A percentile compares a stretch with the other conserved stretches of the same genome.
Evolutionary conservation across 2,113 vertebrate species (phyloP).

Genomic region (Saccopteryx bilineata): DNA sequence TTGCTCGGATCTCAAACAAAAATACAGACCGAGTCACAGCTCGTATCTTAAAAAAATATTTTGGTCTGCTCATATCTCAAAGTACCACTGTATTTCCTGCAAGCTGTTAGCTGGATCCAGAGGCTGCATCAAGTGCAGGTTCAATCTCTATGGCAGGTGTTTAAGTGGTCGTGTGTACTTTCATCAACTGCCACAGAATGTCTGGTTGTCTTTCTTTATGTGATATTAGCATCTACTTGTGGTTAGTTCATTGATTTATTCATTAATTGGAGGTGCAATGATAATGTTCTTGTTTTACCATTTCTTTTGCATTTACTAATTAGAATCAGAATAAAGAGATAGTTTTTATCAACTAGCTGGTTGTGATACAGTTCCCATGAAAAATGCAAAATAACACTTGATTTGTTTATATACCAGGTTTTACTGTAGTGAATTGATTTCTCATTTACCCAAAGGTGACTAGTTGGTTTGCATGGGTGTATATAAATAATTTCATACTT

Average conservation of each 20-base stretch:
- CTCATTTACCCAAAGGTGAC: neutral
- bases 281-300: neutral
- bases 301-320: neutral
- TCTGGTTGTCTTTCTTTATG: neutral
- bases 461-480: neutral
- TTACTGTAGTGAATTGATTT: conserved; percentile 16
- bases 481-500: neutral
- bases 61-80: too few relatives aligned
- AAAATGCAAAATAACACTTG: conserved; percentile 27
- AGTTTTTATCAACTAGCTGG: neutral
- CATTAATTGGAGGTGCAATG: neutral
- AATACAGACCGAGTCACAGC: too few relatives aligned
- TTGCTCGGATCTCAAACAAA: too few relatives aligned
- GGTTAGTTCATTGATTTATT: neutral
- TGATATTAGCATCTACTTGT: neutral
- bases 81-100: neutral
- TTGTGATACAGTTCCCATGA: neutral
- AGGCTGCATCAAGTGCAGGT: neutral
- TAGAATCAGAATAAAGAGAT: neutral
- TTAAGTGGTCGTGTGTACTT: neutral
- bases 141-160: neutral
- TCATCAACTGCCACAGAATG: neutral
- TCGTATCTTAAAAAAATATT: too few relatives aligned
- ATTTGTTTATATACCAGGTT: neutral
- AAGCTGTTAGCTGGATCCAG: neutral